Percentiles rank a stretch among this genome's conserved stretches.
These are phyloP conservation scores for Carabus problematicus DNA, from an alignment of 2,888 invertebrate species.

Conservation along the genomic window DNA sequence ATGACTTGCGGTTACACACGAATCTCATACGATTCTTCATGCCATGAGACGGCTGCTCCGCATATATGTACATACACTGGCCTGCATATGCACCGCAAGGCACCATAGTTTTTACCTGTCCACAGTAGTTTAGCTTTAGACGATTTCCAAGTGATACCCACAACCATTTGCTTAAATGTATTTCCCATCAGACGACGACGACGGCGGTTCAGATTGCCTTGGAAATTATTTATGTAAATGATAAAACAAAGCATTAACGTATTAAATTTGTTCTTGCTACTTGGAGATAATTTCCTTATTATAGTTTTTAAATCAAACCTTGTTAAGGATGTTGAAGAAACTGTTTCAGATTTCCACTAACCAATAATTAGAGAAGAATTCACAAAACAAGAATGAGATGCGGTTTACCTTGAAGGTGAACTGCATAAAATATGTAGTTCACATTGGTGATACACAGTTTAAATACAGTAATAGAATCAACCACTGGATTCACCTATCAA, in stretches of 20 bases:
- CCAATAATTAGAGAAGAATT: constrained; percentile 38
- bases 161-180: too few species aligned
- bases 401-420: constrained; percentile 14
- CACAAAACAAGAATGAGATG: constrained; percentile 23
- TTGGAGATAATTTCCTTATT: too few species aligned
- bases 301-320: constrained; percentile 18
- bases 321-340: constrained; percentile 33
- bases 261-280: too few species aligned
- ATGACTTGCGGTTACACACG: constrained; percentile 11
- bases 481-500: too few species aligned
- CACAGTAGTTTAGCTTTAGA: too few species aligned
- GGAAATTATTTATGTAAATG: too few species aligned
- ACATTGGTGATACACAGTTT: neutral
- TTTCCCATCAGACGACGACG: too few species aligned
- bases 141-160: too few species aligned
- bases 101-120: too few species aligned
- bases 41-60: neutral
- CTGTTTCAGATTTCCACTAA: constrained; percentile 28
- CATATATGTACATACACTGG: neutral
- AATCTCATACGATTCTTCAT: constrained; percentile 16
- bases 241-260: too few species aligned
- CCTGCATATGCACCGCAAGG: too few species aligned
- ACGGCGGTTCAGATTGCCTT: too few species aligned
- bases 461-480: neutral
- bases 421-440: neutral